Percentiles rank a stretch among this genome's conserved stretches.
Evolutionary conservation across 2,113 vertebrate species (phyloP).

Genomic region (Notothenia coriiceps): DNA sequence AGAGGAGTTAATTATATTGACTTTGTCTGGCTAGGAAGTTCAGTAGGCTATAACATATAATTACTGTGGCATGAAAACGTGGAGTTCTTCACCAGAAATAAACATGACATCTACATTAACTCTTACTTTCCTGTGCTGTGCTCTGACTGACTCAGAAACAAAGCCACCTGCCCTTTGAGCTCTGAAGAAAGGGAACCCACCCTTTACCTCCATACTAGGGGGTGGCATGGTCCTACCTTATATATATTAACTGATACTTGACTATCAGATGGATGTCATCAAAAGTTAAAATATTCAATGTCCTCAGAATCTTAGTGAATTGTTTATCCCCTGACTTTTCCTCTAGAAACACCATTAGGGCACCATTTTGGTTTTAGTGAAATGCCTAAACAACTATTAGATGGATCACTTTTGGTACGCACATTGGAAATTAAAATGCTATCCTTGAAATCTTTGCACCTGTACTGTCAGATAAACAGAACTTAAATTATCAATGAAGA

Average conservation of each 20-base stretch:
- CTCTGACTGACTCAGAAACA: conserved; percentile 53
- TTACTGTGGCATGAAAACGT: conserved; percentile 62
- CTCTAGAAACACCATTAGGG: neutral
- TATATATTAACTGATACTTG: too few species aligned
- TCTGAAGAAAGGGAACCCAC: neutral
- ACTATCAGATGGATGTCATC: too few species aligned
- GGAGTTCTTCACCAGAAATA: conserved; percentile 58
- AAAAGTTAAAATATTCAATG: neutral
- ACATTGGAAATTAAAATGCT: too few species aligned
- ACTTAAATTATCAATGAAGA: too few species aligned
- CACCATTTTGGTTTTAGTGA: neutral
- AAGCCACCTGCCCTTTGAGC: conserved; percentile 14
- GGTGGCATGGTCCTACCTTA: neutral
- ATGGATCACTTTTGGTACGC: neutral
- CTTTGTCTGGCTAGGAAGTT: conserved; percentile 51
- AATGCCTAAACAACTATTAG: neutral
- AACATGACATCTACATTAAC: conserved; percentile 41
- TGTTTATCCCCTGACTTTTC: neutral
- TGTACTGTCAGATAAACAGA: too few species aligned
- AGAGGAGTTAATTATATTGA: conserved; percentile 61
- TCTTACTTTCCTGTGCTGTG: conserved; percentile 56
- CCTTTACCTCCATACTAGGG: neutral
- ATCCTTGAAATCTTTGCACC: too few species aligned
- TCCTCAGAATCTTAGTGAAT: neutral
- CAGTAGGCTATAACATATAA: conserved; percentile 58